These are phyloP conservation scores for Cyprinella venusta DNA, from an alignment of 2,797 vertebrate genomes.

Conservation along the genomic window DNA sequence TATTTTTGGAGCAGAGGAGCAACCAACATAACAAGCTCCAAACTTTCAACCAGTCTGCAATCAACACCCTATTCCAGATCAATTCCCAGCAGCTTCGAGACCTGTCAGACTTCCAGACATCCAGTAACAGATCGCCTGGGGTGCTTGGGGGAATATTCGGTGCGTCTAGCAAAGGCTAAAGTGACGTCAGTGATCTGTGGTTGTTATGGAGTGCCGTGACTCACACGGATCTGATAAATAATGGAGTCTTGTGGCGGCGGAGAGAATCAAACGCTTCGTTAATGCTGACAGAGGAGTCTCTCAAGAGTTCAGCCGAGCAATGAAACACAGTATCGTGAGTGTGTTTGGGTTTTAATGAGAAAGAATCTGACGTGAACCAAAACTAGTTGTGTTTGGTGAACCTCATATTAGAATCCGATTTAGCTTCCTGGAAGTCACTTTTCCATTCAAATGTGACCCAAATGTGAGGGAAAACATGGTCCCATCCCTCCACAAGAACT, in stretches of 20 bases:
- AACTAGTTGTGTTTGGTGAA: not conserved
- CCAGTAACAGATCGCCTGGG: slow-evolving; percentile 2
- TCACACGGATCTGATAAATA: slow-evolving; percentile 22
- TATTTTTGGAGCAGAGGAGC: not conserved
- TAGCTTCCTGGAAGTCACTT: not conserved
- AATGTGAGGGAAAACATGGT: not conserved
- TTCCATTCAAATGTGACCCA: slow-evolving; percentile 7
- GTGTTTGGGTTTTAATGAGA: not conserved
- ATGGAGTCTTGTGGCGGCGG: slow-evolving; percentile 16
- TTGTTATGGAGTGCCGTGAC: not conserved
- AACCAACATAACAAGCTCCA: slow-evolving; percentile 14
- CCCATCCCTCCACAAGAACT: not conserved
- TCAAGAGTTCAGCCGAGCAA: slow-evolving; percentile 10
- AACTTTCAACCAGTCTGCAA: slow-evolving; percentile 19
- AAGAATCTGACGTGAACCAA: not conserved
- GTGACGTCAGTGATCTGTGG: slow-evolving; percentile 16
- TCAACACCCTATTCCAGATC: slow-evolving; percentile 20
- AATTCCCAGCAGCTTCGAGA: not conserved
- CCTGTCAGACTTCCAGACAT: slow-evolving; percentile 15
- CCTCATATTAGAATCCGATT: not conserved
- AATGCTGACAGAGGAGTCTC: slow-evolving; percentile 28
- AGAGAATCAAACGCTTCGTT: slow-evolving; percentile 16
- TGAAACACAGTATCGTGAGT: not conserved
- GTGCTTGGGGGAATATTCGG: not conserved
- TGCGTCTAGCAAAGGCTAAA: not conserved